Conservation (phyloP, 2,888 invertebrate species). For the Drosophila kanekoi region DNA sequence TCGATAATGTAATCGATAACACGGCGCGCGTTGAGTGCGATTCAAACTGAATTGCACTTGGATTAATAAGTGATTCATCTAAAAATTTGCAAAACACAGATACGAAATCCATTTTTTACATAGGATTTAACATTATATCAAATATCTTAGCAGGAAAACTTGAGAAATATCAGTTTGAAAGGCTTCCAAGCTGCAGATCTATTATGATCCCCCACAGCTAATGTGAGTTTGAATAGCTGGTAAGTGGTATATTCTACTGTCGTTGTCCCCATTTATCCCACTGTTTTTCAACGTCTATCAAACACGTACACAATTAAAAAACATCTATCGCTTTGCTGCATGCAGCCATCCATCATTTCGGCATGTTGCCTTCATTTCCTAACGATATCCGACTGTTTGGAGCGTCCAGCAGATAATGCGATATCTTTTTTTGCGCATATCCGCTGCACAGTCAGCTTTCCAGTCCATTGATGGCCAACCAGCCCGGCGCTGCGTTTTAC, state of each 20-base stretch:
- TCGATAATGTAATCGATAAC: too few species aligned
- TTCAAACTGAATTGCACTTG: too few species aligned
- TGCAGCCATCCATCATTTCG: slow-evolving; percentile 28
- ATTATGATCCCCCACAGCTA: too few species aligned
- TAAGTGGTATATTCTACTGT: background rate
- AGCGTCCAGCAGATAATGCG: slow-evolving; percentile 60
- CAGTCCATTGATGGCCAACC: slow-evolving; percentile 72
- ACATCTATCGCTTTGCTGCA: background rate
- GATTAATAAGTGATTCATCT: too few species aligned
- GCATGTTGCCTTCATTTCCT: slow-evolving; percentile 37
- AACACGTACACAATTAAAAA: slow-evolving; percentile 5
- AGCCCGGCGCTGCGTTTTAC: slow-evolving; percentile 50
- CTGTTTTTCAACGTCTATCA: slow-evolving; percentile 8
- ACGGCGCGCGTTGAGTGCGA: too few species aligned
- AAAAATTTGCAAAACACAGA: too few species aligned
- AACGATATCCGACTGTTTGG: slow-evolving; percentile 39
- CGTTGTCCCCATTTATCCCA: too few species aligned
- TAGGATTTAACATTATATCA: too few species aligned
- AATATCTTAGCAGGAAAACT: too few species aligned
- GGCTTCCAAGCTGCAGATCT: too few species aligned
- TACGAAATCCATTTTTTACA: too few species aligned
- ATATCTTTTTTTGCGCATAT: slow-evolving; percentile 54
- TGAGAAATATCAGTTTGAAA: too few species aligned
- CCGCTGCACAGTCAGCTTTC: slow-evolving; percentile 53
- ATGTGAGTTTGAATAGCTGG: background rate